Base-by-base conservation (phyloP, 2,113 vertebrate species). In the Thamnaconus septentrionalis region DNA sequence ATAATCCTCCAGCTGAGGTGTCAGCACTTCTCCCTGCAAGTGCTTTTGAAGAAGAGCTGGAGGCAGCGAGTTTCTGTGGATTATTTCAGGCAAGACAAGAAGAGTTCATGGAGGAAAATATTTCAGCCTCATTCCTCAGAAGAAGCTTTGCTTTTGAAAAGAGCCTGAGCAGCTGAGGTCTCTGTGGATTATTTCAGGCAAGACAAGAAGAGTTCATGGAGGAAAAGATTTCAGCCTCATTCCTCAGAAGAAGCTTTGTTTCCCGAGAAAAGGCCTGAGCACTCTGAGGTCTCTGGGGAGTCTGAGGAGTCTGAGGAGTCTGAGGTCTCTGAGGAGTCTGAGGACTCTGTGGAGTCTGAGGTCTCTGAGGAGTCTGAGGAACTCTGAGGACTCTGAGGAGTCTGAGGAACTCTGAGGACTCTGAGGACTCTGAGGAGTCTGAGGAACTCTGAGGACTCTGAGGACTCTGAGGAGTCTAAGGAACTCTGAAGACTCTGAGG, bases 1-100 rank as follows among this genome's bases (percentile, higher is more conserved):
- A 72, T 60, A 60, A 72, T 66, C 55, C 73, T 40, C 57, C 31
- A 11, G n/a, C 40, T 2, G 41, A 9, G 3, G 6, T 55, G 44
- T 57, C 59, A 64, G 52, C 51, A 56, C 18, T 64, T 64, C 59
- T 54, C 6, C 10, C 1, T 55, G 51, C 7, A 60, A 6, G n/a
- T 4, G 41, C 52, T 56, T 60, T 59, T 4, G 12, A 49, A 53
- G 47, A 41, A 10, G 54, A 49, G 18, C 31, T 45, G 54, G 42
- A 49, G 12, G 53, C 50, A 47, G 42, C 5, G 8, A 9, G 6
- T 54, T 49, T 67, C 10, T 63, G 1, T 56, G 52, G 61, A 56
- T 69, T 47, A 41, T 42, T 54, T 39, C 9, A 4, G 7, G 3
- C 4, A 56, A 43, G 6, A 52, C 4, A 11, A 31, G 8, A n/a